Evolutionary conservation across 1,140 invertebrate genomes (phyloP).

Genomic region (Drosophila biarmipes): DNA sequence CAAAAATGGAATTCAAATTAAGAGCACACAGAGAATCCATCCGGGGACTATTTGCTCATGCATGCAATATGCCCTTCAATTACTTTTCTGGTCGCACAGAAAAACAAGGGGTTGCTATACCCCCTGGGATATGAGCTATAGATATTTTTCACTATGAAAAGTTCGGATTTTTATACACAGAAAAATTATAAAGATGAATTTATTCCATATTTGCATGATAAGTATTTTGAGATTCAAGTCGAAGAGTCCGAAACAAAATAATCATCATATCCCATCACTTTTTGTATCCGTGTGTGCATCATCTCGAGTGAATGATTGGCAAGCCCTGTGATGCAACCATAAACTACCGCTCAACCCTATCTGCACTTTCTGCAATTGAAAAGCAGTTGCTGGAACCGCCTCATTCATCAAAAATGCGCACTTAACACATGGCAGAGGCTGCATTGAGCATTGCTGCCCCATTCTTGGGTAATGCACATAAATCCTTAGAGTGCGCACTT

Average conservation of each 20-base stretch:
- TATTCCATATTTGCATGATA: too few relatives aligned
- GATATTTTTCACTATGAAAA: neutral
- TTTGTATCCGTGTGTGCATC: neutral
- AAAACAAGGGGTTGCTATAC: neutral
- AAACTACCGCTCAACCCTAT: slow-evolving; percentile 15
- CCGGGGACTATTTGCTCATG: neutral
- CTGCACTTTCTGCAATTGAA: slow-evolving; percentile 39
- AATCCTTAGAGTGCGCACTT: slow-evolving; percentile 81
- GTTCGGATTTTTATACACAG: neutral
- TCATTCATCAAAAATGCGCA: slow-evolving; percentile 65
- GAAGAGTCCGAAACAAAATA: too few relatives aligned
- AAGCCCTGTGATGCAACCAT: slow-evolving; percentile 19
- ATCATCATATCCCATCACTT: neutral
- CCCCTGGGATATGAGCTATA: neutral
- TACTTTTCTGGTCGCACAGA: neutral
- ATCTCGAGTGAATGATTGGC: slow-evolving; percentile 23
- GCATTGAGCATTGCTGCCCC: slow-evolving; percentile 42
- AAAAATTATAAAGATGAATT: too few relatives aligned
- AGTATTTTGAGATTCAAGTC: too few relatives aligned
- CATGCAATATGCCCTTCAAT: slow-evolving; percentile 4
- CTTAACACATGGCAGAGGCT: slow-evolving; percentile 66
- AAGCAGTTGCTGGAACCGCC: slow-evolving; percentile 33
- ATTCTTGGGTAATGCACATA: slow-evolving; percentile 49
- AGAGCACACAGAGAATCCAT: too few relatives aligned
- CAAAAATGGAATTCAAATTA: slow-evolving; percentile 11